Conservation (phyloP, 2,113 vertebrate species). For the Scatophagus argus region DNA sequence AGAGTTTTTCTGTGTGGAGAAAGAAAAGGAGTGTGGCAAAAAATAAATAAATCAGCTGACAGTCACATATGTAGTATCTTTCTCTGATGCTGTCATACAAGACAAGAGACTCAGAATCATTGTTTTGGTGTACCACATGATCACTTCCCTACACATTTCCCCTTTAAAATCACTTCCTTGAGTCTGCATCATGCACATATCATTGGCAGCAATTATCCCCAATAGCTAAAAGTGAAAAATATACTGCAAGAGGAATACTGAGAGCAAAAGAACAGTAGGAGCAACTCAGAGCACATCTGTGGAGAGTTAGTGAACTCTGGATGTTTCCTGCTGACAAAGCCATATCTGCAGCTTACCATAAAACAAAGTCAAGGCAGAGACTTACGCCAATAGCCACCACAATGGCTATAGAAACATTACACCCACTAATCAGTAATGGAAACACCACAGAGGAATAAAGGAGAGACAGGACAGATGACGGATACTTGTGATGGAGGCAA, state of each 20-base stretch:
- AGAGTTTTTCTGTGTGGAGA: conserved; percentile 91
- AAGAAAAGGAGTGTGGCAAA: conserved; percentile 33
- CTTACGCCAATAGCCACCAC: conserved; percentile 46
- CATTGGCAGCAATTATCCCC: conserved; percentile 43
- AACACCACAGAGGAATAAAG: conserved; percentile 39
- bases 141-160: conserved; percentile 21
- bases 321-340: conserved; percentile 74
- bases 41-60: conserved; percentile 47
- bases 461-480: conserved; percentile 31
- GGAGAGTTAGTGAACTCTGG: conserved; percentile 65
- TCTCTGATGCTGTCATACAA: conserved; percentile 15
- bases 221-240: conserved; percentile 57
- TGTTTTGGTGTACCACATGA: background rate
- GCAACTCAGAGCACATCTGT: conserved; percentile 72
- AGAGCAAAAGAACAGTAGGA: conserved; percentile 51
- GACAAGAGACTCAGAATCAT: conserved; percentile 11
- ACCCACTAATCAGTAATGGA: conserved; percentile 61
- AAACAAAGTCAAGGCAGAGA: conserved; percentile 56
- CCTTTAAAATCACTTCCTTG: conserved; percentile 33
- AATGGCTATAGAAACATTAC: conserved; percentile 53
- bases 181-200: conserved; percentile 15
- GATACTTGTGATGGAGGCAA: conserved; percentile 44
- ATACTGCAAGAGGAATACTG: conserved; percentile 34
- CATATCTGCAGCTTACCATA: conserved; percentile 59
- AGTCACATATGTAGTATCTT: conserved; percentile 35